Evolutionary conservation across 2,888 invertebrate genomes (phyloP), one percentile per base, ranked within the genome.

Genomic region (Microplitis manilae): DNA sequence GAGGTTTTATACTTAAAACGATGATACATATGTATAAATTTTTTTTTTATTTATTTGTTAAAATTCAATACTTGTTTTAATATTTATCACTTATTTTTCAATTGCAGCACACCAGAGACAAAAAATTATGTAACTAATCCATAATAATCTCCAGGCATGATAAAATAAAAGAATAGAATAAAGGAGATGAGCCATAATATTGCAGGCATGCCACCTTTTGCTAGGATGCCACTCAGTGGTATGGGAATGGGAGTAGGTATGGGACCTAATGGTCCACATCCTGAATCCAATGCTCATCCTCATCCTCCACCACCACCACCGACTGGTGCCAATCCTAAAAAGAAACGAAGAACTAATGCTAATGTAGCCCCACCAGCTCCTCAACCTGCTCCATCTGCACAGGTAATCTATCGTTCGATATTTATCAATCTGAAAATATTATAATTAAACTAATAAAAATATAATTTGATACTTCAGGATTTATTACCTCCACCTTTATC

Each of bases 261-360:
- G 88, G 90, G 89, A 84, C 90, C 86, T 83, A 90, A 81, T 80
- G 94, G 93, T 85, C 93, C 94, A 79, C 94, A 94, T 90, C 94
- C 94, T 84, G 94, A 95, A 87, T 93, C 94, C 80, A 93, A 94
- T 77, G 93, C 94, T 92, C 94, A 94, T 87, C 92, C 92, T 79
- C 90, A 90, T 84, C 93, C 93, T 64, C 93, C 92, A 78, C 93
- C 92, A n/a, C 93, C 95, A 71, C 93, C 94, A 77, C 94, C 95
- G 84, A 94, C 95, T 82, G 95, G 95, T 82, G 94, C 94, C 83
- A 96, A 96, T 91, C 95, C 96, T 40, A 97, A 97, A 90, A 97
- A 97, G 91, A 93, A 96, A 86, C 92, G 95, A 90, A 94, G 96
- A 92, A 95, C 96, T 84, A 92, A 92, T 83, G 93, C 94, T 80